These are phyloP conservation scores for Osmoderma eremita DNA, from an alignment of 2,888 invertebrate species.

Conservation along the genomic window DNA sequence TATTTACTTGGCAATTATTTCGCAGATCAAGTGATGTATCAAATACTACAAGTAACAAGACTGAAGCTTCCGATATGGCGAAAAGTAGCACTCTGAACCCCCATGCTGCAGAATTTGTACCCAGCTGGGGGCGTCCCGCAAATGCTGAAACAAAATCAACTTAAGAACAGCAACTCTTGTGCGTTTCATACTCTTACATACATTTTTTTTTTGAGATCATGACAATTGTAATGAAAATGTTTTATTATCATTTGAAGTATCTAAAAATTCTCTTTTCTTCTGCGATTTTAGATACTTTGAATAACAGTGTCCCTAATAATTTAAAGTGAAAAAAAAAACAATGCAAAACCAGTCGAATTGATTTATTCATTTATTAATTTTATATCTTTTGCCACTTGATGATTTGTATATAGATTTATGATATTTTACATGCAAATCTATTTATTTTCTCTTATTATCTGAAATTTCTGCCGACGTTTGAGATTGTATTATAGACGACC, in stretches of 20 bases:
- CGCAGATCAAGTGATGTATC: slow-evolving; percentile 50
- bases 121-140: slow-evolving; percentile 57
- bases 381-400: slow-evolving; percentile 12
- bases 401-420: slow-evolving; percentile 28
- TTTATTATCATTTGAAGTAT: slow-evolving; percentile 3
- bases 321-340: slow-evolving; percentile 4
- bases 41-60: slow-evolving; percentile 37
- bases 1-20: slow-evolving; percentile 26
- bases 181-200: background rate
- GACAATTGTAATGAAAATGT: slow-evolving; percentile 12
- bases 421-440: slow-evolving; percentile 32
- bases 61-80: slow-evolving; percentile 58
- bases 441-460: background rate
- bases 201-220: slow-evolving; percentile 16
- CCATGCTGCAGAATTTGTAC: slow-evolving; percentile 86
- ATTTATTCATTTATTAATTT: slow-evolving; percentile 25
- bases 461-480: background rate
- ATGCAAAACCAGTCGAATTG: slow-evolving; percentile 5
- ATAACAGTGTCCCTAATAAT: background rate
- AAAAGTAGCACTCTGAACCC: slow-evolving; percentile 82
- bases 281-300: no score
- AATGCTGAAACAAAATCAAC: slow-evolving; percentile 38
- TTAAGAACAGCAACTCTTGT: slow-evolving; percentile 19
- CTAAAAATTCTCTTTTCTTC: background rate
- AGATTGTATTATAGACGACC: no score